phyloP scores from a whole-genome alignment of 2,113 vertebrate genomes.

The Turdus rufiventris region DNA sequence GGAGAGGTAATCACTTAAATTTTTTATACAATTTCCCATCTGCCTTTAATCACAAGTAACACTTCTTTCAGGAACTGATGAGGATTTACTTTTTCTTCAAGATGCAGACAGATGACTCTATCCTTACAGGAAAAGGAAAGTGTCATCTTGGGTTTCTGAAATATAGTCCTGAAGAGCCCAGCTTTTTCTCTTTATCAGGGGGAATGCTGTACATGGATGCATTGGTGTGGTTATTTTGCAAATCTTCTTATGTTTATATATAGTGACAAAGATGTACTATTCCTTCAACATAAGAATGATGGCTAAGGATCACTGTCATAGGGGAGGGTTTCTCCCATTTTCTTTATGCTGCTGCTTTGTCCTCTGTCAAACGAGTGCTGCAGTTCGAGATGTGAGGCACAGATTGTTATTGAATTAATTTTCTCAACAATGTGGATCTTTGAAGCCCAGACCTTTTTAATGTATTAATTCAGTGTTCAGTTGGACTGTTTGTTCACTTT shows the following conservation, averaged over 20 bases:
- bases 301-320: background rate
- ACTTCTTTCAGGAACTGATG: background rate
- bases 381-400: background rate
- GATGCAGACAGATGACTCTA: background rate
- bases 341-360: background rate
- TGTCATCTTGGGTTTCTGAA: background rate
- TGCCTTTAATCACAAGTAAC: background rate
- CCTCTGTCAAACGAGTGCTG: background rate
- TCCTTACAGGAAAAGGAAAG: background rate
- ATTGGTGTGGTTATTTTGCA: background rate
- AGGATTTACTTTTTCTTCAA: background rate
- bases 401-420: background rate
- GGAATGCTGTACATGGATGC: background rate
- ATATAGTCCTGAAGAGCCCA: background rate
- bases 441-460: background rate
- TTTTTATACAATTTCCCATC: background rate
- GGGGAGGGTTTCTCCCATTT: background rate
- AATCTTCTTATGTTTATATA: background rate
- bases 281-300: background rate
- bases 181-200: background rate
- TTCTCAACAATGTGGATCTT: background rate
- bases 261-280: background rate
- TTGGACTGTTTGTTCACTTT: background rate
- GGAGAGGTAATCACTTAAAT: constrained; percentile 85
- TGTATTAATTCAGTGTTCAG: background rate